phyloP scores from a whole-genome alignment of 2,797 vertebrate genomes.

The Enteromius paludinosus region DNA sequence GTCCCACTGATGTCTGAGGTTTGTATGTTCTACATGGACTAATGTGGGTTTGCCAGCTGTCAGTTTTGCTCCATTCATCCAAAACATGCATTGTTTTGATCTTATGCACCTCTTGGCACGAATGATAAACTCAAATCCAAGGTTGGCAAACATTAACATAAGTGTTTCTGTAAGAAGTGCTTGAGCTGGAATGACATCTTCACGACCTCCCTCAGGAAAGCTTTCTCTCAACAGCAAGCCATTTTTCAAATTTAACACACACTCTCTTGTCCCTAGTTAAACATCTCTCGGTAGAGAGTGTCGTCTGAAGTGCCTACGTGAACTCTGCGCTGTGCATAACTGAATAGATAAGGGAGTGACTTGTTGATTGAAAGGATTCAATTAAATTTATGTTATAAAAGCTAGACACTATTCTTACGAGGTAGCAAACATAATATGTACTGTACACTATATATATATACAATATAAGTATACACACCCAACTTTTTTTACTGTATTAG shows the following conservation, averaged over 20 bases:
- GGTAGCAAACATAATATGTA: neutral
- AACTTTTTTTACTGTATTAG: neutral
- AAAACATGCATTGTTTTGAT: neutral
- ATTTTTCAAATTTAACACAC: constrained; percentile 44
- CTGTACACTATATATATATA: neutral
- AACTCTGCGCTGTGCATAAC: constrained; percentile 9
- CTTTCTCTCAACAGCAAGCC: constrained; percentile 14
- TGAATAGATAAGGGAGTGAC: constrained; percentile 22
- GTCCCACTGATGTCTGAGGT: neutral
- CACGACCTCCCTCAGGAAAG: constrained; percentile 34
- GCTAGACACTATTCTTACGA: neutral
- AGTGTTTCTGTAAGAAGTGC: constrained; percentile 16
- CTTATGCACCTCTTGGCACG: neutral
- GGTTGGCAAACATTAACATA: constrained; percentile 24
- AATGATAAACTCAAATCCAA: constrained; percentile 14
- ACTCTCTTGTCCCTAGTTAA: constrained; percentile 40
- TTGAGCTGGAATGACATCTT: constrained; percentile 34
- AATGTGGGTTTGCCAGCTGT: neutral
- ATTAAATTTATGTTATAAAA: constrained; percentile 5
- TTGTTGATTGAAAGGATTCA: constrained; percentile 22
- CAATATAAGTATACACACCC: neutral
- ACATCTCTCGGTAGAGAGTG: constrained; percentile 22
- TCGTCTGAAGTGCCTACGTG: constrained; percentile 14
- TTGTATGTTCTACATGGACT: neutral
- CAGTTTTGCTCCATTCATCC: constrained; percentile 12